Base-by-base conservation (phyloP, 2,113 vertebrate species). In the Oncorhynchus nerka region DNA sequence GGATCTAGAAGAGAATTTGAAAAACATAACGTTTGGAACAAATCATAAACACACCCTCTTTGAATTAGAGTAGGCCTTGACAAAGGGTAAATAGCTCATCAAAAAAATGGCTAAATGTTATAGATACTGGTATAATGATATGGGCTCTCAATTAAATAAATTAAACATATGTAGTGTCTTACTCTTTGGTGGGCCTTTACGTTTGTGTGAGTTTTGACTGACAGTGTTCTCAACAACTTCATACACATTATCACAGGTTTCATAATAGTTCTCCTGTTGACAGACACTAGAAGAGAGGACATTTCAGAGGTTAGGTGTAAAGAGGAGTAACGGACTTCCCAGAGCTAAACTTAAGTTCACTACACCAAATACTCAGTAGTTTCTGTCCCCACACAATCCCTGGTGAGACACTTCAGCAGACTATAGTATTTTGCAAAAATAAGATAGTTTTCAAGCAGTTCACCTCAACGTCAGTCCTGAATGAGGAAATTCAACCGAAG, bases 201-300 rank as follows among this genome's bases (percentile, higher is more conserved):
- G 71, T 81, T 92, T 92, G 2, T 71, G 79, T 0, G 84, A 88
- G 78, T 75, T 86, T 57, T 91, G 91, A 19, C 62, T 51, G 6
- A 75, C 51, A n/a, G 75, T 19, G 20, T 67, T 73, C 49, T 92
- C 92, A 8, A 93, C 92, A 48, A 92, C 92, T 77, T 94, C 93
- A 3, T 94, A 94, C 48, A 94, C 73, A 57, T 92, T 92, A 32
- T 91, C 77, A 75, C 77, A 86, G 0, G 57, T 45, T 48, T 88
- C 88, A 2, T 84, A 80, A 80, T 78, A 81, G 74, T 73, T 71
- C 65, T 86, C 73, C 34, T 79, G 77, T n/a, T 85, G 73, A 68
- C 28, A 28, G 4, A 72, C 64, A 68, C 91, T 93, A 32, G 19
- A 76, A 12, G 5, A 13, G 22, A 78, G 9, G 3, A 39, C 7